Conservation (phyloP, 2,113 vertebrate genomes). For the Riparia riparia region DNA sequence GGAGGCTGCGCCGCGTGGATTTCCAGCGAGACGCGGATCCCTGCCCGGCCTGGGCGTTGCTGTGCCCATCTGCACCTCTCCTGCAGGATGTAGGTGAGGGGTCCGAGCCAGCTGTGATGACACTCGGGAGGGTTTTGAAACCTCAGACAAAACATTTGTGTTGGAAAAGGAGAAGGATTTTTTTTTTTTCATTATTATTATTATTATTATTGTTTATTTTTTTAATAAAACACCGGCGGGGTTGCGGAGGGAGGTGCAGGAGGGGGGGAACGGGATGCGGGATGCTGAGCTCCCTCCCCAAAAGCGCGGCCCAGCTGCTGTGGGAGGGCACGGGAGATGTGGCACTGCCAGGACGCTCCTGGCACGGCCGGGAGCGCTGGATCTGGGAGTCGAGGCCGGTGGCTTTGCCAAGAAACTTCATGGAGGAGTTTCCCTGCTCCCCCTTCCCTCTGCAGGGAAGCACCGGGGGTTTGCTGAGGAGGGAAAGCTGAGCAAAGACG, state of each 20-base stretch:
- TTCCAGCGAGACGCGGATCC: background rate
- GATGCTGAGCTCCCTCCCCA: background rate
- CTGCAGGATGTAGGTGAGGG: slow-evolving; percentile 11
- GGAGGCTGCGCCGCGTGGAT: slow-evolving; percentile 5
- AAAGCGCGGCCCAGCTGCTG: background rate
- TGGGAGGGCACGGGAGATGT: rapidly evolving
- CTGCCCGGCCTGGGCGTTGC: background rate
- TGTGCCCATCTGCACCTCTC: background rate
- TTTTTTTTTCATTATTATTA: too few species aligned
- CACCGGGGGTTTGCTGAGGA: rapidly evolving
- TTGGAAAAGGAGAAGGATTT: background rate
- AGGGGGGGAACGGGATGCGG: background rate
- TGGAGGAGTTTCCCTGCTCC: background rate
- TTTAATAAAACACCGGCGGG: rapidly evolving
- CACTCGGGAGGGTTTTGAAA: background rate
- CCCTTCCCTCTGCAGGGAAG: background rate
- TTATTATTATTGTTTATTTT: too few species aligned
- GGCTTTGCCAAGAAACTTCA: rapidly evolving
- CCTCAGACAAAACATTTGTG: background rate
- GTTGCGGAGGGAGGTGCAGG: background rate
- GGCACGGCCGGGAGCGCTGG: rapidly evolving
- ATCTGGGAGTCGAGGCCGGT: rapidly evolving
- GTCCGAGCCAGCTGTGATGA: background rate
- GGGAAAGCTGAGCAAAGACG: rapidly evolving
- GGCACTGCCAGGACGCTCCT: background rate